These are phyloP conservation scores for Phytoseiulus persimilis DNA, from an alignment of 2,888 invertebrate genomes.

Conservation along the genomic window DNA sequence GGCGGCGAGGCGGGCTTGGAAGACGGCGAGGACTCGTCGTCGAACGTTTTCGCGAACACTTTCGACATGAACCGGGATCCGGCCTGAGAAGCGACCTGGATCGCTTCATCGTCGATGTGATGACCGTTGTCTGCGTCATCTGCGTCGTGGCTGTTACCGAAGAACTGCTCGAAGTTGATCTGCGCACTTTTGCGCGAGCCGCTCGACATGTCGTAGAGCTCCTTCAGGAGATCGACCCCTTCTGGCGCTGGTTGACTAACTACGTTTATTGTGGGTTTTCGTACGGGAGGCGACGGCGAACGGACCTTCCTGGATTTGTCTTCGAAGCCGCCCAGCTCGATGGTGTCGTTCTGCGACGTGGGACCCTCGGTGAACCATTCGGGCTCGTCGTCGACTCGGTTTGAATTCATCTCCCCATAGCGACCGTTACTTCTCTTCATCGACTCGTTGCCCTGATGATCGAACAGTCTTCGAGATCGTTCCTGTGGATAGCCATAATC, in stretches of 20 bases:
- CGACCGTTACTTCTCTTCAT: not conserved
- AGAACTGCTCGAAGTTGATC: conserved; percentile 20
- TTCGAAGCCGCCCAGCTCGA: conserved; percentile 86
- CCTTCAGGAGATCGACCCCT: not conserved
- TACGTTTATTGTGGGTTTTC: not conserved
- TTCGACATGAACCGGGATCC: conserved; percentile 26
- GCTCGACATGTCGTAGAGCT: conserved; percentile 8
- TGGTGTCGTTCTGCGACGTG: conserved; percentile 79
- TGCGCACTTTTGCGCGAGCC: not conserved
- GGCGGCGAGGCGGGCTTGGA: not conserved
- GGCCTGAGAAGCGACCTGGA: not conserved
- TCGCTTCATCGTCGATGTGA: not conserved
- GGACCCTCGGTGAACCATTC: conserved; percentile 77
- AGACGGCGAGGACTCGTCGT: not conserved
- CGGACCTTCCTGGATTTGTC: conserved; percentile 51
- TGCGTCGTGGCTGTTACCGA: not conserved
- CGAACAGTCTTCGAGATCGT: not conserved
- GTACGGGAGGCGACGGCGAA: not conserved
- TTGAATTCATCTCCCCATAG: not conserved
- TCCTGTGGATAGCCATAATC: conserved; percentile 5
- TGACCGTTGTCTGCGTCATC: not conserved
- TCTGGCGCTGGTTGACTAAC: not conserved
- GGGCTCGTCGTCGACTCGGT: conserved; percentile 62
- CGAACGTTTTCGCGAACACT: conserved; percentile 14
- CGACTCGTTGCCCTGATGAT: not conserved